Base-by-base conservation (phyloP, 2,113 vertebrate species). In the Pterocles gutturalis region DNA sequence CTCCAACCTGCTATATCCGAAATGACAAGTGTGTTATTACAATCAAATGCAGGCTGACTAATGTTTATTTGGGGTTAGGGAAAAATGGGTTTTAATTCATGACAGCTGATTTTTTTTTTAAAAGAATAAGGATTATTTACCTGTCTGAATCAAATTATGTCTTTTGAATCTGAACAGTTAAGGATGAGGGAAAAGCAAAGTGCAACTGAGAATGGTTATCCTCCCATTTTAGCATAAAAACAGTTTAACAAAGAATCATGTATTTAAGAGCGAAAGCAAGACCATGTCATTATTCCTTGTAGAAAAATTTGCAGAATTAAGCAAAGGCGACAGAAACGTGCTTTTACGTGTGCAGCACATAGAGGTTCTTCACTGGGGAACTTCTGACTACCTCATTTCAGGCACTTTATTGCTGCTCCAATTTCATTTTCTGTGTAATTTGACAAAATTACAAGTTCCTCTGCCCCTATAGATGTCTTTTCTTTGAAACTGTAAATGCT, bases 341-440 rank as follows among this genome's bases (percentile, higher is more conserved):
- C 19, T 78, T 70, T 67, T 83, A 61, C 5, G 6, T 67, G 69
- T 57, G 72, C 69, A 72, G 69, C 76, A 86, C 87, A 92, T n/a
- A 29, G 38, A 20, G 18, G 13, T 16, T 66, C 92, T 95, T 95
- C 90, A 89, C 3, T 48, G 57, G 71, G 77, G 58, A 81, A 26
- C 88, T 87, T 97, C 95, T 96, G 79, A 76, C 77, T 95, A 36
- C 87, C 94, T 96, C 82, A 69, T 95, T 97, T 85, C 83, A 79
- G 73, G 81, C 81, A 83, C 75, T 96, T 95, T 91, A 82, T 93
- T 92, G 62, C 95, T 87, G 76, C 92, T 97, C 88, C 83, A 78
- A 69, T 96, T 96, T 97, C 83, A 92, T 94, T 95, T 95, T 94
- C 92, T 82, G 80, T 71, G 77, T 97, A 95, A 95, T 97, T 89